A percentile compares a stretch with the other conserved stretches of the same genome.
Conservation (phyloP, 2,888 invertebrate genomes). For the Uloborus plumipes region DNA sequence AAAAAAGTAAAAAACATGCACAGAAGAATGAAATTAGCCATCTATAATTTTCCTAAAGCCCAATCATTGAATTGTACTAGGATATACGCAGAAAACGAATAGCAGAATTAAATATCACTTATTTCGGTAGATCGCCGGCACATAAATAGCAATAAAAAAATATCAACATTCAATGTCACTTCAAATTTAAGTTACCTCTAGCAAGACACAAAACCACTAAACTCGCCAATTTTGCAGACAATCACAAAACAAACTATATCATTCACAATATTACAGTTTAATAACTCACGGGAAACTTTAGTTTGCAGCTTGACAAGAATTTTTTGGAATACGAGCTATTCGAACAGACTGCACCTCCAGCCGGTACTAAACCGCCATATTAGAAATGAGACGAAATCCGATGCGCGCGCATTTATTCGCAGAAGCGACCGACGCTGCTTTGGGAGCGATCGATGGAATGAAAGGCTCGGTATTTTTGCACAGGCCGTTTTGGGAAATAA, state of each 20-base stretch:
- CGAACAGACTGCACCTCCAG: slow-evolving; percentile 15
- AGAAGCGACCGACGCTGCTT: slow-evolving; percentile 39
- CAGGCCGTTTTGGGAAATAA: too few relatives aligned
- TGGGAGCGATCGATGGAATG: slow-evolving; percentile 26
- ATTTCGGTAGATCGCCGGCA: slow-evolving; percentile 29
- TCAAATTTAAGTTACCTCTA: slow-evolving; percentile 23
- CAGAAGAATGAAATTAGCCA: not conserved
- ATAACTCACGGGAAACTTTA: not conserved
- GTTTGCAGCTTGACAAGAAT: not conserved
- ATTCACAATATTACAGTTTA: not conserved
- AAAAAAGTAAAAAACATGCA: not conserved
- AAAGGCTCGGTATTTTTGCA: too few relatives aligned
- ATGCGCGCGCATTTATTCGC: slow-evolving; percentile 36
- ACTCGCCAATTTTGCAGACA: not conserved
- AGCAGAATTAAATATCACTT: too few relatives aligned
- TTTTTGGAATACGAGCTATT: slow-evolving; percentile 11
- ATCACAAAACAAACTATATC: not conserved
- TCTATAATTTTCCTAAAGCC: not conserved
- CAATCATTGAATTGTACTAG: not conserved
- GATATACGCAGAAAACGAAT: not conserved
- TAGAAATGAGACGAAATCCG: slow-evolving; percentile 33
- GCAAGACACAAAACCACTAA: not conserved
- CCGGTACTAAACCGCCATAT: slow-evolving; percentile 54
- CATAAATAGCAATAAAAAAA: slow-evolving; percentile 11
- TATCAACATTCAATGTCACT: slow-evolving; percentile 53